Evolutionary conservation across 2,888 invertebrate genomes (phyloP).

Genomic region (Cyrtodaria siliqua): DNA sequence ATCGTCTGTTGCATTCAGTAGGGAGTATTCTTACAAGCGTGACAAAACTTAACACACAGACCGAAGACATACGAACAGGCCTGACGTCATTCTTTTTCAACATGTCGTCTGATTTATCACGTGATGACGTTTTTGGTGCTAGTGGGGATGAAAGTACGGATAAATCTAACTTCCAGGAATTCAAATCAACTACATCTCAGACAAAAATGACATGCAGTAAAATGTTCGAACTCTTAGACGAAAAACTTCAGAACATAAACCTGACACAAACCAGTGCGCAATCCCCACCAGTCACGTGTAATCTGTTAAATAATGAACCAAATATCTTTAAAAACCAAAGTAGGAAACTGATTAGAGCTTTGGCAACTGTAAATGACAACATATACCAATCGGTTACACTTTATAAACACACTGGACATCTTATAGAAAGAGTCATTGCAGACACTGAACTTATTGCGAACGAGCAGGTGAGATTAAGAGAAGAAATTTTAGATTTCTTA

Average conservation of each 20-base stretch:
- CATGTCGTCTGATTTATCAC: conserved; percentile 13
- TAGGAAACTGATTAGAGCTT: conserved; percentile 63
- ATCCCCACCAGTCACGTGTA: conserved; percentile 17
- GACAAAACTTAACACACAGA: conserved; percentile 20
- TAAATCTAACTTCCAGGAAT: conserved; percentile 25
- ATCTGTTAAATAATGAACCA: conserved; percentile 18
- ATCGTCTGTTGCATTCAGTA: background rate
- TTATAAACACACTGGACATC: conserved; percentile 70
- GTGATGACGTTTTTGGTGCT: conserved; percentile 1
- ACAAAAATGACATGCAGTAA: conserved; percentile 47
- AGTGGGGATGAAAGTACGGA: conserved; percentile 13
- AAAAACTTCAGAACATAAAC: conserved; percentile 46
- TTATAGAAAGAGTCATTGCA: conserved; percentile 73
- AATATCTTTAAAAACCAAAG: conserved; percentile 57
- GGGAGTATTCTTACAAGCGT: conserved; percentile 24
- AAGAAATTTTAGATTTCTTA: conserved; percentile 62
- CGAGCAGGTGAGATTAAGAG: conserved; percentile 70
- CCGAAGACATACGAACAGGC: conserved; percentile 40
- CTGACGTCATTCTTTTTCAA: conserved; percentile 23
- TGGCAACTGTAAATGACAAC: conserved; percentile 72
- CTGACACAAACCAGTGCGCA: conserved; percentile 19
- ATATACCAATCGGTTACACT: conserved; percentile 73
- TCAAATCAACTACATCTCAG: conserved; percentile 14
- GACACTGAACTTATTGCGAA: conserved; percentile 73
- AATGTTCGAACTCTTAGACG: conserved; percentile 50